Evolutionary conservation across 1,140 invertebrate genomes (phyloP).

Genomic region (Oscheius sp.): DNA sequence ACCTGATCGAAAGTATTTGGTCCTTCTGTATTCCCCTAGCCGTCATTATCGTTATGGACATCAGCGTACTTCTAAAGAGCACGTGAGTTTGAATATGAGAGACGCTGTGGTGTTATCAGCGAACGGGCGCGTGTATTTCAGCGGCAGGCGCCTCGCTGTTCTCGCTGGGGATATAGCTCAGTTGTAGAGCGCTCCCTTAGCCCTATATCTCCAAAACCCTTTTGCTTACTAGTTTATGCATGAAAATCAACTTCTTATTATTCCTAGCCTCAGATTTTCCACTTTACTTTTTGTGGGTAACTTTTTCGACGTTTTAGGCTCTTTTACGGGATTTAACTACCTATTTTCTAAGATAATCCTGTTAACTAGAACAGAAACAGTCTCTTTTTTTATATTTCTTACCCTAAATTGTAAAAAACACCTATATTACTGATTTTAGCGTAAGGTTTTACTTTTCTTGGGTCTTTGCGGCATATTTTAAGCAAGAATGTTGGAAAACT

Average conservation of each 20-base stretch:
- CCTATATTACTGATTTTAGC: no score
- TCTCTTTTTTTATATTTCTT: no score
- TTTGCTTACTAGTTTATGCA: neutral
- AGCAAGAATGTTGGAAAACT: no score
- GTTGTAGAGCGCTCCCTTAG: no score
- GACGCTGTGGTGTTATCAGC: neutral
- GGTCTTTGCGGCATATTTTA: no score
- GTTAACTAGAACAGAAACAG: no score
- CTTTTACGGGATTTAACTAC: no score
- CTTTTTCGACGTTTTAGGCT: no score
- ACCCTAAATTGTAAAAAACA: no score
- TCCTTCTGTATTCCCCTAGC: constrained; percentile 39
- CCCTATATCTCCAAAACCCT: neutral
- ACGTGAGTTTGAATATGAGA: constrained; percentile 19
- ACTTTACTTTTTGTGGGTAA: neutral
- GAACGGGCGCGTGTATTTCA: neutral
- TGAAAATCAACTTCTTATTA: neutral
- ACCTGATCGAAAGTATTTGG: constrained; percentile 36
- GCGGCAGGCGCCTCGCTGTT: neutral
- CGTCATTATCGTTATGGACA: constrained; percentile 42
- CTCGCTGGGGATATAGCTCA: no score
- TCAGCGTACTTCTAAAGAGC: constrained; percentile 28
- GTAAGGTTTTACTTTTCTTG: no score
- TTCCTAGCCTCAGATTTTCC: neutral
- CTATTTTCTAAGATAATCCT: no score